These are phyloP conservation scores for Thyatira batis DNA, from an alignment of 2,888 invertebrate species.

Conservation along the genomic window DNA sequence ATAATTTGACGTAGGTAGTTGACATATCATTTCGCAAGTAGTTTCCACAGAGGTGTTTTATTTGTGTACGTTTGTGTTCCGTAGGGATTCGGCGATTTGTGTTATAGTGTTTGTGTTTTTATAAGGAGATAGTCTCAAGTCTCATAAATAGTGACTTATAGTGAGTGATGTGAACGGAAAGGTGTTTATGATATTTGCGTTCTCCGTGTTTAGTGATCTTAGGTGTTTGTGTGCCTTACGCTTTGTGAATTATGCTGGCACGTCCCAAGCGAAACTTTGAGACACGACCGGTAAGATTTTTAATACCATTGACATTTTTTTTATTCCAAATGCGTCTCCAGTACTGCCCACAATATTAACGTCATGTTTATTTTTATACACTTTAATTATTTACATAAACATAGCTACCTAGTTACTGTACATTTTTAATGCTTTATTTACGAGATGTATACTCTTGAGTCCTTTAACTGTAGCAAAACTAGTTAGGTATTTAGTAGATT, in stretches of 20 bases:
- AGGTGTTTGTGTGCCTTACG: constrained; percentile 45
- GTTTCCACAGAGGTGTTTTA: constrained; percentile 63
- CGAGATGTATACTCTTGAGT: too few relatives aligned
- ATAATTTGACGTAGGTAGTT: constrained; percentile 66
- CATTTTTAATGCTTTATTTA: too few relatives aligned
- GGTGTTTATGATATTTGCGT: constrained; percentile 23
- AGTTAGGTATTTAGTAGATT: too few relatives aligned
- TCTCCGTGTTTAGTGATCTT: constrained; percentile 39
- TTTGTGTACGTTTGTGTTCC: constrained; percentile 64
- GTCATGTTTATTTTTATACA: neutral
- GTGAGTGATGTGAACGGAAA: constrained; percentile 46
- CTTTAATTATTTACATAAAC: too few relatives aligned
- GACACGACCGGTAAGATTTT: constrained; percentile 41
- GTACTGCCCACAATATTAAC: constrained; percentile 8
- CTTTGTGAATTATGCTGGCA: constrained; percentile 57
- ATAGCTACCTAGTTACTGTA: too few relatives aligned
- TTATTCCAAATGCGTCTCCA: too few relatives aligned
- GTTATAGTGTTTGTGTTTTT: constrained; percentile 31
- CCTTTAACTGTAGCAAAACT: too few relatives aligned
- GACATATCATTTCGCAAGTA: constrained; percentile 76
- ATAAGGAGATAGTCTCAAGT: constrained; percentile 29
- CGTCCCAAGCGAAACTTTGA: constrained; percentile 29
- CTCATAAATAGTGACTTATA: constrained; percentile 36
- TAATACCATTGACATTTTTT: constrained; percentile 7
- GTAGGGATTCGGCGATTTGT: constrained; percentile 41